These are phyloP conservation scores for Heliconius himera DNA, from an alignment of 1,140 invertebrate species.

Conservation along the genomic window DNA sequence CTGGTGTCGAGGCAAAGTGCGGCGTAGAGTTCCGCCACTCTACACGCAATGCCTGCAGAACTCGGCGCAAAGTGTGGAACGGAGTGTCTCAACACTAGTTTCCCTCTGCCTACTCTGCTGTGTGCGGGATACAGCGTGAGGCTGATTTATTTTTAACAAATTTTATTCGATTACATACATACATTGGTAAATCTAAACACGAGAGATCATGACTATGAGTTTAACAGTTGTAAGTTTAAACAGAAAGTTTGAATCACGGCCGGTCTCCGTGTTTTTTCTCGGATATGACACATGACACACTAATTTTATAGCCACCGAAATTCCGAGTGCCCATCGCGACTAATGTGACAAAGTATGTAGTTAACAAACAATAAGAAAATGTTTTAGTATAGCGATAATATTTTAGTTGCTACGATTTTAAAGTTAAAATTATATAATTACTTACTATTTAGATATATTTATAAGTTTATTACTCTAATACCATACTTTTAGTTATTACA, in stretches of 20 bases:
- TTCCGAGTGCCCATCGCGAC: constrained; percentile 46
- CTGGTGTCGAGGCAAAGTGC: too few relatives aligned
- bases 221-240: constrained; percentile 43
- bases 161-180: not conserved
- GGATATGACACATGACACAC: constrained; percentile 63
- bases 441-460: too few relatives aligned
- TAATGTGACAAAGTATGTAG: constrained; percentile 48
- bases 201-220: constrained; percentile 16
- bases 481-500: too few relatives aligned
- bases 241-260: constrained; percentile 46
- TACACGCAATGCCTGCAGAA: too few relatives aligned
- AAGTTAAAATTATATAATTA: too few relatives aligned
- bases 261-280: constrained; percentile 54
- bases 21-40: too few relatives aligned
- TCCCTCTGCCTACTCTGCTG: too few relatives aligned
- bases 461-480: too few relatives aligned
- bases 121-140: too few relatives aligned
- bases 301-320: constrained; percentile 70
- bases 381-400: not conserved
- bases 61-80: too few relatives aligned
- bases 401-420: not conserved
- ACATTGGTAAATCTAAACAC: constrained; percentile 1
- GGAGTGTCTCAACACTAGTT: too few relatives aligned
- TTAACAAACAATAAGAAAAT: constrained; percentile 31
- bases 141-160: not conserved